Evolutionary conservation across 2,113 vertebrate genomes (phyloP).

Genomic region (Apteryx mantelli): DNA sequence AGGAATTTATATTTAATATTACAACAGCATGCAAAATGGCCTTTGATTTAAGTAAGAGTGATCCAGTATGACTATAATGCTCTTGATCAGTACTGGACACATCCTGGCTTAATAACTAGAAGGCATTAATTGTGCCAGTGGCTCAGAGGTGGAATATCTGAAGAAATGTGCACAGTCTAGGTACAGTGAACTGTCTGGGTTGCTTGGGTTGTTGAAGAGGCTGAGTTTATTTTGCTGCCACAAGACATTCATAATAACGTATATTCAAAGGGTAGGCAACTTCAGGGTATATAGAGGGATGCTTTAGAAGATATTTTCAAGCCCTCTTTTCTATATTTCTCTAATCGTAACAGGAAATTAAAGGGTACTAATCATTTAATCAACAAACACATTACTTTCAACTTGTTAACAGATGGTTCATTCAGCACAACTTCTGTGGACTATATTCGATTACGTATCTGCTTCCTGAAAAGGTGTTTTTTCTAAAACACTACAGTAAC

Average conservation of each 20-base stretch:
- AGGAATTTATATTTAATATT: background rate
- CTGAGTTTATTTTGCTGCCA: background rate
- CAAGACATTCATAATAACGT: background rate
- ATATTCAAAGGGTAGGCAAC: background rate
- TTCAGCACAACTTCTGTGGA: background rate
- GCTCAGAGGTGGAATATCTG: background rate
- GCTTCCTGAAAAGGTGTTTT: slow-evolving; percentile 45
- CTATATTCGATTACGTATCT: background rate
- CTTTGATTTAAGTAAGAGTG: background rate
- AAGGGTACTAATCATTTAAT: background rate
- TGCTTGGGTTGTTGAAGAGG: background rate
- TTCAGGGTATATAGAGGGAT: background rate
- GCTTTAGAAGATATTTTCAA: background rate
- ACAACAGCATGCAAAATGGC: background rate
- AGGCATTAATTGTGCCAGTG: background rate
- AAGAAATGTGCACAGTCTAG: background rate
- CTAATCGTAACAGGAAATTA: background rate
- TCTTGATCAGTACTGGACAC: background rate
- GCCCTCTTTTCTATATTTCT: background rate
- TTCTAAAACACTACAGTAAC: slow-evolving; percentile 46
- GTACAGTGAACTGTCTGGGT: background rate
- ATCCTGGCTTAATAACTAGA: background rate
- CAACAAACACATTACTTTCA: background rate
- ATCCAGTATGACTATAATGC: background rate
- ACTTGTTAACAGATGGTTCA: slow-evolving; percentile 27